Conservation (phyloP, 2,888 invertebrate genomes). For the Toxonevra muliebris region DNA sequence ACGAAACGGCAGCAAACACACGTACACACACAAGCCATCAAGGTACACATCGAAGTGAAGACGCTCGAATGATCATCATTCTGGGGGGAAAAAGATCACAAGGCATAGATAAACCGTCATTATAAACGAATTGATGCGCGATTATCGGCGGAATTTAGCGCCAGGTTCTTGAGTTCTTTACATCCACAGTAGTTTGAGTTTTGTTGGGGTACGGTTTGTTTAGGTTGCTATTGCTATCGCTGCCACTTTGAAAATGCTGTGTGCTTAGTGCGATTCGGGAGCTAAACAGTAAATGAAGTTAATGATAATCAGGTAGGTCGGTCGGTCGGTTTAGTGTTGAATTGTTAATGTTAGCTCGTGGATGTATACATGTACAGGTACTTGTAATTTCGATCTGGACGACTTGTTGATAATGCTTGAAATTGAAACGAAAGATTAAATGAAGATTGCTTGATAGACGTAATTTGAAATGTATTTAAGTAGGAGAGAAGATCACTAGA, state of each 20-base stretch:
- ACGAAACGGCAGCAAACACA: slow-evolving; percentile 1
- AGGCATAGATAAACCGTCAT: slow-evolving; percentile 35
- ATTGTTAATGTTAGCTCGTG: too few species aligned
- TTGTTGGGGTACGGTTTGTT: neutral
- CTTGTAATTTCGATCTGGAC: too few species aligned
- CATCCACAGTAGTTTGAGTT: slow-evolving; percentile 9
- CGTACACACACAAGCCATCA: slow-evolving; percentile 3
- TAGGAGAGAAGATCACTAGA: too few species aligned
- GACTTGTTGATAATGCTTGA: too few species aligned
- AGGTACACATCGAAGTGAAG: slow-evolving; percentile 14
- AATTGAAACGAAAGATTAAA: too few species aligned
- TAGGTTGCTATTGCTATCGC: neutral
- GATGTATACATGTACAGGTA: too few species aligned
- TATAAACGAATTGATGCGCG: slow-evolving; percentile 33
- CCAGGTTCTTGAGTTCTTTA: slow-evolving; percentile 9
- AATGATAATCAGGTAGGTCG: too few species aligned
- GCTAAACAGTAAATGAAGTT: too few species aligned
- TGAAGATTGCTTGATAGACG: too few species aligned
- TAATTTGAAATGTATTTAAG: too few species aligned
- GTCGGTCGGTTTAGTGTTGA: too few species aligned
- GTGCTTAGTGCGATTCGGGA: too few species aligned
- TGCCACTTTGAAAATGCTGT: neutral
- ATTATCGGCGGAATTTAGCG: slow-evolving; percentile 32
- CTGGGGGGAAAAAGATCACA: slow-evolving; percentile 18
- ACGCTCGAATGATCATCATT: slow-evolving; percentile 3